Conservation (phyloP, 2,113 vertebrate species). For the Cyanoliseus patagonus region DNA sequence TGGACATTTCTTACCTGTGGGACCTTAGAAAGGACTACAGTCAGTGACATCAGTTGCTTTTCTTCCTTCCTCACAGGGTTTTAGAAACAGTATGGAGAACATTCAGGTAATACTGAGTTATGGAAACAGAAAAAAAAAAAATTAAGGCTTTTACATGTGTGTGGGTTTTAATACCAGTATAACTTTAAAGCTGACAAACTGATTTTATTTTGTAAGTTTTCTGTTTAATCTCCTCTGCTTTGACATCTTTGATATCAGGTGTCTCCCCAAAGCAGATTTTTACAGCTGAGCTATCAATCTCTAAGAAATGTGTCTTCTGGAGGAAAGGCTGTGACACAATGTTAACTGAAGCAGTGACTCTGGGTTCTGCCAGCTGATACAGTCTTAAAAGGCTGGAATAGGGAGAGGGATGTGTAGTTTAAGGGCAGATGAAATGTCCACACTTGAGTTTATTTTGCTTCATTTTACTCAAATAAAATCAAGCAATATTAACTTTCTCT, state of each 20-base stretch:
- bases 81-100: not conserved
- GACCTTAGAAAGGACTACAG: not conserved
- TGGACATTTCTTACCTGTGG: not conserved
- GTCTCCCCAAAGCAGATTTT: slow-evolving; percentile 37
- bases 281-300: slow-evolving; percentile 42
- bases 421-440: not conserved
- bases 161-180: not conserved
- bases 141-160: not conserved
- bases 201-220: slow-evolving; percentile 34
- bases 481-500: slow-evolving; percentile 6
- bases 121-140: not conserved
- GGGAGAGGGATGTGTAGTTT: not conserved
- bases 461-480: slow-evolving; percentile 11
- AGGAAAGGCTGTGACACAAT: slow-evolving; percentile 3
- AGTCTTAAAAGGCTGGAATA: not conserved
- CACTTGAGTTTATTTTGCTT: slow-evolving; percentile 24
- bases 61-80: not conserved
- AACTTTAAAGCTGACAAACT: slow-evolving; percentile 8
- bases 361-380: slow-evolving; percentile 31
- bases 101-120: not conserved
- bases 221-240: slow-evolving; percentile 24
- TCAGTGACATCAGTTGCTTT: not conserved
- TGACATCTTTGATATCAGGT: slow-evolving; percentile 35
- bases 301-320: not conserved
- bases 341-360: slow-evolving; percentile 21